Conservation (phyloP, 92 coral and sea anemone genomes). For the Umimayanthus kanabou region DNA sequence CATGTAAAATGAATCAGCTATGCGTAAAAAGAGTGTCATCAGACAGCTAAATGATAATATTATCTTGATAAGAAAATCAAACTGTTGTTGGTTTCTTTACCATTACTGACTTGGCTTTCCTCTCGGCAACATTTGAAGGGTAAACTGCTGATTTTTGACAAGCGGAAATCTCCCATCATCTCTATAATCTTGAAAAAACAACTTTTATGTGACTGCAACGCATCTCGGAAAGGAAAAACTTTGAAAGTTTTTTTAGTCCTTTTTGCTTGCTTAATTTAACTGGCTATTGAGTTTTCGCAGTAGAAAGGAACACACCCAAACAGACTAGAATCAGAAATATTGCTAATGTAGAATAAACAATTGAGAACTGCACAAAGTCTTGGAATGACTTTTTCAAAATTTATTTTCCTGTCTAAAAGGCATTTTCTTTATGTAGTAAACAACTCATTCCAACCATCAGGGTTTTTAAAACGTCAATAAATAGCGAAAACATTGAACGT, state of each 20-base stretch:
- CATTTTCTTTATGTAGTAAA: not conserved
- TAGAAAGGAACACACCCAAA: not conserved
- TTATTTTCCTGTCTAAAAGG: not conserved
- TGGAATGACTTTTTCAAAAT: not conserved
- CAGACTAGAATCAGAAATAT: not conserved
- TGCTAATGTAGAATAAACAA: not conserved
- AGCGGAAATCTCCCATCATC: not conserved
- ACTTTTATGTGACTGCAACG: not conserved
- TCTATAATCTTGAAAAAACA: not conserved
- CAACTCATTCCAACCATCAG: not conserved
- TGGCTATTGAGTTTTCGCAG: not conserved
- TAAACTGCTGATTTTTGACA: not conserved
- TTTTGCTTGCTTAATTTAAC: not conserved
- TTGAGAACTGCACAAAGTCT: not conserved
- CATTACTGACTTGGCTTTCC: not conserved
- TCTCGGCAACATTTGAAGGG: too few relatives aligned
- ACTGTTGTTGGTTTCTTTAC: not conserved
- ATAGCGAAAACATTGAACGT: not conserved
- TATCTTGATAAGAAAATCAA: too few relatives aligned
- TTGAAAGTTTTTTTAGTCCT: not conserved
- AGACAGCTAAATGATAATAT: not conserved
- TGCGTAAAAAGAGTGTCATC: not conserved
- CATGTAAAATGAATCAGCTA: not conserved
- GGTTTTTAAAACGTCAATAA: not conserved
- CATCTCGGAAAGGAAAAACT: too few relatives aligned